Conservation (phyloP, 2,888 invertebrate species). For the Melipona bicolor region DNA sequence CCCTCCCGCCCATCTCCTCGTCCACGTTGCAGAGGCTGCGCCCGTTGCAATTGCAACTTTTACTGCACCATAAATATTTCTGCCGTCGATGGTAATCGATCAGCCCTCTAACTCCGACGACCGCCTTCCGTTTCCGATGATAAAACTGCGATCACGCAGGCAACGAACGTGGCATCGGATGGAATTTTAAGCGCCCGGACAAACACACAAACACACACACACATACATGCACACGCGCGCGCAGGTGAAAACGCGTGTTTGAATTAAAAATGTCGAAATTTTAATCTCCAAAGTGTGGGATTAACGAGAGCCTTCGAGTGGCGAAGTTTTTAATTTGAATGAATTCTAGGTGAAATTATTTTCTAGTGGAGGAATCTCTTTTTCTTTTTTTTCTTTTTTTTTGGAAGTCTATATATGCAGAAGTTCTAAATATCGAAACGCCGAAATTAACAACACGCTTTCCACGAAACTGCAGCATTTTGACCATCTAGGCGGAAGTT, state of each 20-base stretch:
- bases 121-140: constrained; percentile 32
- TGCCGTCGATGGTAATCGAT: constrained; percentile 52
- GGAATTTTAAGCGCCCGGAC: neutral
- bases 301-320: neutral
- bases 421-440: neutral
- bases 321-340: neutral
- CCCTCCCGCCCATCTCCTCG: neutral
- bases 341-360: neutral
- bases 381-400: neutral
- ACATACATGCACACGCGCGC: too few species aligned
- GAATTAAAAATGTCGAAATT: neutral
- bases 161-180: too few species aligned
- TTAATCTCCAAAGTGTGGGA: neutral
- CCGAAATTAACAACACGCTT: neutral
- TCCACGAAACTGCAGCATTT: neutral
- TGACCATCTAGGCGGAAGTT: neutral
- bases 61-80: constrained; percentile 64
- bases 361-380: neutral
- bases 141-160: constrained; percentile 23
- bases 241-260: too few species aligned
- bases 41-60: constrained; percentile 54
- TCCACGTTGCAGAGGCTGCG: constrained; percentile 11
- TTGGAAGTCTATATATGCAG: neutral
- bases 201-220: neutral
- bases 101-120: constrained; percentile 25